Evolutionary conservation across 2,888 invertebrate species (phyloP), one percentile per base, ranked within the genome.

Genomic region (Caradrina clavipalpis): DNA sequence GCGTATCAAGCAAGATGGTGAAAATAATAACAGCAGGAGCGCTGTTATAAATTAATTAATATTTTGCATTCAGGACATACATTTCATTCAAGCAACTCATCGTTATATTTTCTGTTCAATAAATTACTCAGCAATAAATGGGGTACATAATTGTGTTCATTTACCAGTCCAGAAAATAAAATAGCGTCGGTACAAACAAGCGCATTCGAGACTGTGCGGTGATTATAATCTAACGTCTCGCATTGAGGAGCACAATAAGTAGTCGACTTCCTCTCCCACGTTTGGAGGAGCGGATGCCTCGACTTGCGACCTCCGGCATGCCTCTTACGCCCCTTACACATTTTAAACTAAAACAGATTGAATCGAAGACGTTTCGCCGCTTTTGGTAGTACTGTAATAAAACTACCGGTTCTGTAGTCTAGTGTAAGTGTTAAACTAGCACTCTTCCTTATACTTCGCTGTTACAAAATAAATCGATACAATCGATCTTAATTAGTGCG

Each of bases 211-310:
- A 80, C 69, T 82, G 81, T 83, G 76, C 69, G 61, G 86, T 86
- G 89, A 89, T 89, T 88, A 81, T 85, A 86, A 89, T 89, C 87
- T 89, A 84, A 88, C 93, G 95, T 95, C 95, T 94, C 95, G 95
- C 94, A 93, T 94, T 95, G 93, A 93, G 89, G 94, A 95, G 93
- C 94, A 95, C 95, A 94, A 94, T 95, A 94, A 95, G 94, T 95
- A 93, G 90, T 88, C 89, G 90, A 92, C 94, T 93, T 95, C 95
- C 95, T 95, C 95, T 95, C 95, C 92, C 95, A 95, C 95, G 95
- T 92, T 93, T 91, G 89, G 91, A 88, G 86, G 87, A 89, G 90
- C 95, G 95, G 94, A 94, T 93, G 94, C 91, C 88, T 84, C 91
- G 89, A 91, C 92, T 92, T 83, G 87, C 94, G 94, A 92, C 93